These are phyloP conservation scores for Habropoda laboriosa DNA, from an alignment of 1,140 invertebrate species.

Conservation along the genomic window DNA sequence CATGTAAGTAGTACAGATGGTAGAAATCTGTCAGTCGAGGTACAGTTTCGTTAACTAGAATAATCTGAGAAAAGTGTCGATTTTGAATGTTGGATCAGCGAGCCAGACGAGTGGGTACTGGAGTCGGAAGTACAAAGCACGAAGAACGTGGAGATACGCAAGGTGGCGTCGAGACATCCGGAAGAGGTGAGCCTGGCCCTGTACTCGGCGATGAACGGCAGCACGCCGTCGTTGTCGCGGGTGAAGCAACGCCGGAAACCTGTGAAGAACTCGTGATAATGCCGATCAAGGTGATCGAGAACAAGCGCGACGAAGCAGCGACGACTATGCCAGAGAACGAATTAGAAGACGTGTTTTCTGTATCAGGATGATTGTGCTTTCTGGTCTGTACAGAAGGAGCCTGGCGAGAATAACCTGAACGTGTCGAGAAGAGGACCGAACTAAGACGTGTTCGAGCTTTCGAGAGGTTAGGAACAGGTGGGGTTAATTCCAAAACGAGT, in stretches of 20 bases:
- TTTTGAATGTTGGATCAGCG: slow-evolving; percentile 72
- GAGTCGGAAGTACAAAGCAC: slow-evolving; percentile 83
- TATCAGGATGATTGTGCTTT: slow-evolving; percentile 39
- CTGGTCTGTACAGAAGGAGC: slow-evolving; percentile 45
- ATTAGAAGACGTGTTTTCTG: slow-evolving; percentile 36
- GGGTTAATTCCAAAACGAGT: background rate
- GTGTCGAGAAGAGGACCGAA: slow-evolving; percentile 34
- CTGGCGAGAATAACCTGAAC: slow-evolving; percentile 21
- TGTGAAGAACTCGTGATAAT: slow-evolving; percentile 75
- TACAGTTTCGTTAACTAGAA: no score
- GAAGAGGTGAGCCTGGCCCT: slow-evolving; percentile 75
- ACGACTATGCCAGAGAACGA: slow-evolving; percentile 42
- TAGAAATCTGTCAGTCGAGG: background rate
- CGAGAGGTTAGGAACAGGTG: background rate
- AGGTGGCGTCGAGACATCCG: slow-evolving; percentile 76
- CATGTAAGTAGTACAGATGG: slow-evolving; percentile 83
- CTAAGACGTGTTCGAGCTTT: background rate
- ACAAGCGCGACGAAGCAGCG: slow-evolving; percentile 45
- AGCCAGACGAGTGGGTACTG: slow-evolving; percentile 85
- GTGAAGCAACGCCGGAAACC: slow-evolving; percentile 78
- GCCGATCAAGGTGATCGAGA: slow-evolving; percentile 29
- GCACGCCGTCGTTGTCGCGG: slow-evolving; percentile 57
- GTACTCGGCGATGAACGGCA: slow-evolving; percentile 73
- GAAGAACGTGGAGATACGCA: slow-evolving; percentile 82
- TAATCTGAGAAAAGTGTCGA: no score